phyloP scores from a whole-genome alignment of 2,888 invertebrate species.

The Diarsia brunnea region DNA sequence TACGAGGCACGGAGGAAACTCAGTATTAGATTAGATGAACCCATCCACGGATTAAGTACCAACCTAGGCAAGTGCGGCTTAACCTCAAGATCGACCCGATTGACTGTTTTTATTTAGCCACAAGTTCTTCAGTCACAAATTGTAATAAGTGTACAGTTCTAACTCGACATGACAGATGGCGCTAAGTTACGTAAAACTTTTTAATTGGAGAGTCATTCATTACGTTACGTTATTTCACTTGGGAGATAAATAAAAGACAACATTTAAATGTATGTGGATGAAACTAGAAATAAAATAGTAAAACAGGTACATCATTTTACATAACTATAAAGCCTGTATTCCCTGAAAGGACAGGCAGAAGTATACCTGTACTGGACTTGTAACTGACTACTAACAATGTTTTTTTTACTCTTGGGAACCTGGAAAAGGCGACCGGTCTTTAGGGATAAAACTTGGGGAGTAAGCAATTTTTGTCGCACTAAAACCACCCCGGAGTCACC shows the following conservation, averaged over 20 bases:
- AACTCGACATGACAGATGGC: slow-evolving; percentile 37
- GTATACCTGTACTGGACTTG: not conserved
- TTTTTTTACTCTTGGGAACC: too few relatives aligned
- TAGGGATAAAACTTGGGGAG: too few relatives aligned
- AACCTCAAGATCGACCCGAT: too few relatives aligned
- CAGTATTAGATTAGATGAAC: too few relatives aligned
- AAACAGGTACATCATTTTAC: not conserved
- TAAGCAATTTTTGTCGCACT: too few relatives aligned
- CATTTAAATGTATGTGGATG: not conserved
- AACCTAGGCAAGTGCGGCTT: too few relatives aligned
- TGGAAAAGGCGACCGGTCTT: too few relatives aligned
- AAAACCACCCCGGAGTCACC: too few relatives aligned
- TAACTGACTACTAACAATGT: too few relatives aligned
- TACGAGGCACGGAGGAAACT: too few relatives aligned
- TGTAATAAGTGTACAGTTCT: slow-evolving; percentile 13
- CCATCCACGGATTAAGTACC: too few relatives aligned
- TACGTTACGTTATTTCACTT: slow-evolving; percentile 6
- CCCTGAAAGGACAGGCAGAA: not conserved
- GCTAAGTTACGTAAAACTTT: slow-evolving; percentile 23
- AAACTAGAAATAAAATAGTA: not conserved
- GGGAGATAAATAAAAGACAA: not conserved
- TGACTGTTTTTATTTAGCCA: too few relatives aligned
- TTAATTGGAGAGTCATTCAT: slow-evolving; percentile 31
- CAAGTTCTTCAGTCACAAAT: not conserved
- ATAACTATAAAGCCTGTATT: not conserved